Evolutionary conservation across 2,797 vertebrate species (phyloP), one percentile per base, ranked within the genome.

Genomic region (Gorsachius magnificus): DNA sequence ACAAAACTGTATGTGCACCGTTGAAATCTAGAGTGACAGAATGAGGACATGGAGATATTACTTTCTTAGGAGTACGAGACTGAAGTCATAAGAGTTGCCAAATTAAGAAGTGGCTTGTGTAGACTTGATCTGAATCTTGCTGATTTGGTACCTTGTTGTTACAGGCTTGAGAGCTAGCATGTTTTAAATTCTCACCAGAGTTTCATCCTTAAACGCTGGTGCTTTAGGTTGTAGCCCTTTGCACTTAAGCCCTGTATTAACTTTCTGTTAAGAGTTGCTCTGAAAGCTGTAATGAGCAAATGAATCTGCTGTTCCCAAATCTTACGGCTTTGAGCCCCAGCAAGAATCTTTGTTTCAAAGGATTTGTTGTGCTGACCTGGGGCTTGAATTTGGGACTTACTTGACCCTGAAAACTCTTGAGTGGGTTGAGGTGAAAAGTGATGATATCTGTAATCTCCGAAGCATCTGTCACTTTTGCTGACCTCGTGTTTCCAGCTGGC

Each of bases 21-120:
- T 1, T 83, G 69, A 83, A 95, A 92, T 83, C n/a, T 53, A 57
- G 79, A 92, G 80, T 92, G 95, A 93, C 81, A 93, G 92, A 97
- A 93, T 93, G 93, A 92, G 91, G 91, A 71, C 82, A 36, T 5
- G 13, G 8, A 50, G 54, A 81, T 94, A 94, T 88, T 90, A 50
- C 61, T 61, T 94, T 78, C 89, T 91, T 46, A 65, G 24, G 29
- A 92, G 50, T 68, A 78, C 15, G 53, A 88, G 45, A 38, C 41
- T 78, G 60, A 92, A 93, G 65, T 87, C 45, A 14, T 33, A 88
- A 10, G 3, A 86, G 72, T 87, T 85, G 61, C 57, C 57, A 91
- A 65, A 83, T 58, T 64, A 92, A 74, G 53, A 69, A 68, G 57
- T 65, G 54, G 19, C 54, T 86, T 61, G 24, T 78, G 14, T 41